These are phyloP conservation scores for Tigriopus japonicus DNA, from an alignment of 1,140 invertebrate species.

Conservation along the genomic window DNA sequence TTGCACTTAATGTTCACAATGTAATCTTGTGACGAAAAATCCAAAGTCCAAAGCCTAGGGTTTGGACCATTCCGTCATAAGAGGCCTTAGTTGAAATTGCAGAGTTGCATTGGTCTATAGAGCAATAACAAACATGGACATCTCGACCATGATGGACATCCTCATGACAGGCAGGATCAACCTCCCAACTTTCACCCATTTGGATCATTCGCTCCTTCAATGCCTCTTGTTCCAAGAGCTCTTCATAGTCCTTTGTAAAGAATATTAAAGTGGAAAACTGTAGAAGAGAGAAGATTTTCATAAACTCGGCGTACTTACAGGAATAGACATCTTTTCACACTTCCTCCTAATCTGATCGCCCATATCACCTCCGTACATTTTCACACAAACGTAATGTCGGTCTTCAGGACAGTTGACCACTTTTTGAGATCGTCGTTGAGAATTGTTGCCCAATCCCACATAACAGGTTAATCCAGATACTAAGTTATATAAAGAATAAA, in stretches of 20 bases:
- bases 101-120: not conserved
- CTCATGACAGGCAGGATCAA: not conserved
- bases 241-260: not conserved
- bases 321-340: not conserved
- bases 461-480: not conserved
- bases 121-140: not conserved
- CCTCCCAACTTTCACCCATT: not conserved
- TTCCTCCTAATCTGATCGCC: conserved; percentile 2
- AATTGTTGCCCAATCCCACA: not conserved
- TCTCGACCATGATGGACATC: not conserved
- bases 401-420: not conserved
- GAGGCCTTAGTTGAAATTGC: too few species aligned
- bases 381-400: not conserved
- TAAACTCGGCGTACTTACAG: not conserved
- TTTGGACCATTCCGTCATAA: too few species aligned
- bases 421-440: not conserved
- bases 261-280: not conserved
- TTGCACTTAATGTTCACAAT: too few species aligned
- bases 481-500: too few species aligned
- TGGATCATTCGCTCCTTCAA: not conserved
- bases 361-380: conserved; percentile 4
- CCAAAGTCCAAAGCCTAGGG: too few species aligned
- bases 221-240: not conserved
- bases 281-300: not conserved
- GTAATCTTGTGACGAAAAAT: too few species aligned